A percentile compares a stretch with the other conserved stretches of the same genome.
Conservation (phyloP, 2,113 vertebrate species). For the Eonycteris spelaea region DNA sequence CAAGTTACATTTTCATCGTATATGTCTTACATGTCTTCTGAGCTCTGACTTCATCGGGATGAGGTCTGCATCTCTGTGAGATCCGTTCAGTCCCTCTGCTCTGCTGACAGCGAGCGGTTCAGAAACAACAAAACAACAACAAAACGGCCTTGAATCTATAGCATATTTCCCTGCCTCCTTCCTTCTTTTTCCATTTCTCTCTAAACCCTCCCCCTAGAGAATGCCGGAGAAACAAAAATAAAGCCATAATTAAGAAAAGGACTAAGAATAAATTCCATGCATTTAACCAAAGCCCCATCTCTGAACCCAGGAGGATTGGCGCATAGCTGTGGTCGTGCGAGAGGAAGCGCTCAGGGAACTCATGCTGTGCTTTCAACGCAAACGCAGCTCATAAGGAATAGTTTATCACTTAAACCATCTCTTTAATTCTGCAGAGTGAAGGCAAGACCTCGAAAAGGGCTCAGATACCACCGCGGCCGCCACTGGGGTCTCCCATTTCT, state of each 20-base stretch:
- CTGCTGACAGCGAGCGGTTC: constrained; percentile 56
- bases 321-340: constrained; percentile 71
- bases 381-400: constrained; percentile 72
- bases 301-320: constrained; percentile 60
- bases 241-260: constrained; percentile 55
- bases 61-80: constrained; percentile 71
- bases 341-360: constrained; percentile 60
- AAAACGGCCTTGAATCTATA: constrained; percentile 41
- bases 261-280: constrained; percentile 70
- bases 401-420: constrained; percentile 74
- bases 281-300: constrained; percentile 68
- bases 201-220: constrained; percentile 56
- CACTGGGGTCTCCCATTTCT: constrained; percentile 65
- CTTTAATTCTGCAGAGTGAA: constrained; percentile 71
- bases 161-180: constrained; percentile 41
- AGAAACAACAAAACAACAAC: constrained; percentile 54
- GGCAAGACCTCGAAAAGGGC: constrained; percentile 68
- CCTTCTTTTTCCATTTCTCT: constrained; percentile 35
- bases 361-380: constrained; percentile 72
- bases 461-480: constrained; percentile 49
- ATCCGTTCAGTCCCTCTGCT: constrained; percentile 70
- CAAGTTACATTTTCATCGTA: constrained; percentile 76
- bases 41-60: constrained; percentile 68
- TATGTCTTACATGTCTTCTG: constrained; percentile 75
- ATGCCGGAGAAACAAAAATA: constrained; percentile 52